Conservation (phyloP, 2,888 invertebrate genomes). For the Torymus tubicola region DNA sequence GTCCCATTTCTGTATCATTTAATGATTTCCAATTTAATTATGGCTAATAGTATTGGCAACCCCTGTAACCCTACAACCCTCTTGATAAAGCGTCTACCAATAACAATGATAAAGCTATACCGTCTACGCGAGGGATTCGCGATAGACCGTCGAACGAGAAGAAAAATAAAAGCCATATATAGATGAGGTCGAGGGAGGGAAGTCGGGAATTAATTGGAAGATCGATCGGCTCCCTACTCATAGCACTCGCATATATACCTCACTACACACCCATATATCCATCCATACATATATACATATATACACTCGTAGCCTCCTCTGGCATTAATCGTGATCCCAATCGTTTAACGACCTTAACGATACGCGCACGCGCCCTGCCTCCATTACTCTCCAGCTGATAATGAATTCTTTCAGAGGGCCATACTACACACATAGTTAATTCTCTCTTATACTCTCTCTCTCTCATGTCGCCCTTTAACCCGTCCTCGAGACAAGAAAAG, state of each 20-base stretch:
- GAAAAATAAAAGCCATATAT: background rate
- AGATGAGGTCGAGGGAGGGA: background rate
- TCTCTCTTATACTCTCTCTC: no score
- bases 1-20: no score
- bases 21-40: no score
- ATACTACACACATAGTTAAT: no score
- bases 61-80: no score
- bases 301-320: slow-evolving; percentile 38
- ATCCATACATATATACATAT: slow-evolving; percentile 3
- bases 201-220: slow-evolving; percentile 54
- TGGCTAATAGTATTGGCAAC: no score
- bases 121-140: background rate
- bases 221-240: slow-evolving; percentile 56
- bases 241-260: slow-evolving; percentile 39
- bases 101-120: no score
- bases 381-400: background rate
- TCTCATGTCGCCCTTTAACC: no score
- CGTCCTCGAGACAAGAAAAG: no score
- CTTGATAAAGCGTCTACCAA: no score
- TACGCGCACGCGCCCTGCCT: background rate
- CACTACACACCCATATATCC: slow-evolving; percentile 8
- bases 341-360: slow-evolving; percentile 55
- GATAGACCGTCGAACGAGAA: background rate
- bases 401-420: no score
- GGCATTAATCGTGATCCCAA: slow-evolving; percentile 51